Evolutionary conservation across 2,888 invertebrate genomes (phyloP).

Genomic region (Dendrolimus houi): DNA sequence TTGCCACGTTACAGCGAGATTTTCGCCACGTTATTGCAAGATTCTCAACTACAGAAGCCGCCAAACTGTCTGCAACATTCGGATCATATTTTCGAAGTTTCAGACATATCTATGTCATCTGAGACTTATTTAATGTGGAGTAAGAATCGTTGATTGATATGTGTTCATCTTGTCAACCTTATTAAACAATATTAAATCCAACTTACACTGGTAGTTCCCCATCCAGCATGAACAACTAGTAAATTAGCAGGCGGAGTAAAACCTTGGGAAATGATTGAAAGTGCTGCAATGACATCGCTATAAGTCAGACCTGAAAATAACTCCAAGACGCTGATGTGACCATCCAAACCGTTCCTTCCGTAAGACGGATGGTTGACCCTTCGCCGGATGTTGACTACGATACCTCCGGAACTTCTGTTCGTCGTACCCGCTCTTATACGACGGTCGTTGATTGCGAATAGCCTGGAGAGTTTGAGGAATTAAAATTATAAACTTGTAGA

Average conservation of each 20-base stretch:
- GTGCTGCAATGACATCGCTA: conserved; percentile 14
- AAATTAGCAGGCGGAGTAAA: conserved; percentile 16
- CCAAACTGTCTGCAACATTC: too few species aligned
- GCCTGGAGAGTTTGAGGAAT: conserved; percentile 12
- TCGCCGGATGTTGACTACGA: conserved; percentile 15
- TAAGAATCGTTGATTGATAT: too few species aligned
- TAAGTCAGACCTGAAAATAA: conserved; percentile 14
- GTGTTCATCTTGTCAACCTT: too few species aligned
- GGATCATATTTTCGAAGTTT: too few species aligned
- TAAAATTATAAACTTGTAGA: too few species aligned
- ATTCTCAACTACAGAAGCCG: too few species aligned
- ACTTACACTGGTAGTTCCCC: conserved; percentile 28
- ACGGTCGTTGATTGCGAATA: conserved; percentile 19
- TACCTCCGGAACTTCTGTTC: conserved; percentile 36
- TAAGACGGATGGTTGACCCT: conserved; percentile 36
- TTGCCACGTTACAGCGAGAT: too few species aligned
- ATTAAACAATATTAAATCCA: background rate
- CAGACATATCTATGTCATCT: too few species aligned
- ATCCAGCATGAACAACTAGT: conserved; percentile 23
- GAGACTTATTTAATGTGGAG: too few species aligned
- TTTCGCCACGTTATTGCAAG: too few species aligned
- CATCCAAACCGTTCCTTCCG: conserved; percentile 21
- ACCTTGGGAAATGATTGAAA: conserved; percentile 12
- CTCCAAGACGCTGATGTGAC: conserved; percentile 33
- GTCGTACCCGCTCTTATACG: conserved; percentile 45